Evolutionary conservation across 2,888 invertebrate species (phyloP).

Genomic region (Galerucella nymphaeae): DNA sequence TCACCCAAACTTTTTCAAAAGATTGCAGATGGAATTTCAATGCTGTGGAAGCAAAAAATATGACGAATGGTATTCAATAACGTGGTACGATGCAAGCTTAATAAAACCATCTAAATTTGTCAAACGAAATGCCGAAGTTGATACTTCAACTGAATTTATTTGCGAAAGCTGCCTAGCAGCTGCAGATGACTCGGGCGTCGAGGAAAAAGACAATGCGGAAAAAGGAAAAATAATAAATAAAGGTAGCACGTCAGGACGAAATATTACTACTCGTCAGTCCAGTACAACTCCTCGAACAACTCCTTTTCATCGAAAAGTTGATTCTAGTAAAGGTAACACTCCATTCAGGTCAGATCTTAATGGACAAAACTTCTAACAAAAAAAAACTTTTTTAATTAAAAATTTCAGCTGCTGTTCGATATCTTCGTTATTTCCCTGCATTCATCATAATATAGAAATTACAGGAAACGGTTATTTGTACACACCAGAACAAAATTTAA

Average conservation of each 20-base stretch:
- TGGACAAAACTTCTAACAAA: not conserved
- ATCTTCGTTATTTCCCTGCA: slow-evolving; percentile 68
- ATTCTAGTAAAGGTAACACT: slow-evolving; percentile 8
- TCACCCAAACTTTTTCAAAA: slow-evolving; percentile 3
- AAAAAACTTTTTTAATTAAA: not conserved
- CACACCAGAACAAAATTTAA: slow-evolving; percentile 64
- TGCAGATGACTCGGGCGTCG: not conserved
- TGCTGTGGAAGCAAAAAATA: slow-evolving; percentile 73
- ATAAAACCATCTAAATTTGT: slow-evolving; percentile 30
- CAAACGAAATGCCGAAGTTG: not conserved
- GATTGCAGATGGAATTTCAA: slow-evolving; percentile 71
- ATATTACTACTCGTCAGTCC: not conserved
- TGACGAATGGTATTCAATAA: slow-evolving; percentile 73
- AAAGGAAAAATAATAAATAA: slow-evolving; percentile 8
- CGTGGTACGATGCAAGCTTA: slow-evolving; percentile 69
- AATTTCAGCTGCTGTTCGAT: slow-evolving; percentile 70
- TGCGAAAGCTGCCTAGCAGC: slow-evolving; percentile 1
- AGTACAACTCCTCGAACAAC: not conserved
- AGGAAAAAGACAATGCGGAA: not conserved
- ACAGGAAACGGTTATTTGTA: slow-evolving; percentile 70
- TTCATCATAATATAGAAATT: slow-evolving; percentile 70
- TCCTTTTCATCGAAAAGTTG: not conserved
- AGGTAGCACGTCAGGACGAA: not conserved
- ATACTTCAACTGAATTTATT: not conserved
- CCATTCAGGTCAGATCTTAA: not conserved